Percentiles rank a stretch among this genome's conserved stretches.
These are phyloP conservation scores for Pseudomyrmex flavicornis DNA, from an alignment of 1,140 invertebrate genomes.

Conservation along the genomic window DNA sequence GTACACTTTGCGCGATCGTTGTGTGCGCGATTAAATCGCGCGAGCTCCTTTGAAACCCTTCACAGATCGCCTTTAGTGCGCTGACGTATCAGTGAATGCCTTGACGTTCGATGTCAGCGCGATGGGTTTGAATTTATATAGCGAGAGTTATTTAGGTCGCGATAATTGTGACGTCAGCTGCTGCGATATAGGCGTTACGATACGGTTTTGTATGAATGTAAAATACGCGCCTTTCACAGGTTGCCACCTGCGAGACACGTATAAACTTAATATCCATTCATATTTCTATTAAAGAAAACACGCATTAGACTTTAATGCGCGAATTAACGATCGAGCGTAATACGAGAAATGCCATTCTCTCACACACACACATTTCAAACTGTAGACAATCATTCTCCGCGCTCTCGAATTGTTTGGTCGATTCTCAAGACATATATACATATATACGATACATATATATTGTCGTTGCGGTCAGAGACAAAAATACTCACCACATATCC, in stretches of 20 bases:
- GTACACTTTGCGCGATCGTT: conserved; percentile 57
- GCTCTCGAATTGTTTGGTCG: too few relatives aligned
- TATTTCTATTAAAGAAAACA: conserved; percentile 50
- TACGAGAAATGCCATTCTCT: too few relatives aligned
- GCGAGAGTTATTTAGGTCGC: conserved; percentile 55
- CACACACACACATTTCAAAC: too few relatives aligned
- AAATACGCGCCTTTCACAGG: conserved; percentile 49
- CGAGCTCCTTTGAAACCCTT: conserved; percentile 51
- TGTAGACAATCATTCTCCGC: too few relatives aligned
- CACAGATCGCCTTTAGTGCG: conserved; percentile 49
- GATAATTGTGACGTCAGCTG: conserved; percentile 60
- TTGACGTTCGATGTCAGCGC: conserved; percentile 59
- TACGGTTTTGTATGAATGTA: conserved; percentile 58
- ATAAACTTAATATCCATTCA: conserved; percentile 55
- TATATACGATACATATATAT: too few relatives aligned
- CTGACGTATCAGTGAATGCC: conserved; percentile 53
- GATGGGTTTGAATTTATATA: conserved; percentile 59
- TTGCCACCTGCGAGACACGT: conserved; percentile 47
- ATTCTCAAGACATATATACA: too few relatives aligned
- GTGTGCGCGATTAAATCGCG: conserved; percentile 59
- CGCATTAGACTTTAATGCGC: conserved; percentile 11
- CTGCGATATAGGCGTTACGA: conserved; percentile 50
- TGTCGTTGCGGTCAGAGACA: too few relatives aligned
- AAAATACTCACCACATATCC: too few relatives aligned
- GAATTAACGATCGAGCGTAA: conserved; percentile 35